Conservation (phyloP, 2,797 vertebrate genomes). For the Eospalax fontanierii region DNA sequence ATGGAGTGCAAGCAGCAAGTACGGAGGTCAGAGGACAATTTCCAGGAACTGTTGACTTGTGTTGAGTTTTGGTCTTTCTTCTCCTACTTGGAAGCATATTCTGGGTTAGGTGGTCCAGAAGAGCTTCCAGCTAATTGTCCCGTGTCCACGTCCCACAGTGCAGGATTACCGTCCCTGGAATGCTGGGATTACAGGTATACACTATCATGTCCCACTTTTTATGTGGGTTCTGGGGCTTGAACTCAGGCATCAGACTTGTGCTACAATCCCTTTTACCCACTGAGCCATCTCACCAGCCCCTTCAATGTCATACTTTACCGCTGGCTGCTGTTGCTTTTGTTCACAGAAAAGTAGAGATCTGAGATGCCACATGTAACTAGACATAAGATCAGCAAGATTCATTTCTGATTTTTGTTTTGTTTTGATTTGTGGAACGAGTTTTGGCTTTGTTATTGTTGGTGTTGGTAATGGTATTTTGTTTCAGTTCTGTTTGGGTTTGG, state of each 20-base stretch:
- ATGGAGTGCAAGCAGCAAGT: too few relatives aligned
- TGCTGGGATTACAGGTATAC: not conserved
- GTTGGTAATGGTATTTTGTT: not conserved
- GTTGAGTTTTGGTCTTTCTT: not conserved
- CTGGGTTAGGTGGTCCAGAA: not conserved
- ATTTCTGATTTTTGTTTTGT: not conserved
- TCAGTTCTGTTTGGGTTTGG: not conserved
- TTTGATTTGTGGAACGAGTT: not conserved
- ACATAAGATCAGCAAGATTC: not conserved
- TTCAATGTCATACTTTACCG: not conserved
- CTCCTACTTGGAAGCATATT: not conserved
- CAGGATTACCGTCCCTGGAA: not conserved
- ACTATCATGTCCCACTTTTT: not conserved
- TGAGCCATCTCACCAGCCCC: not conserved
- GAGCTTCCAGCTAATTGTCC: not conserved
- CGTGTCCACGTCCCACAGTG: not conserved
- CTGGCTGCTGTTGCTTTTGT: not conserved
- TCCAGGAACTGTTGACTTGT: not conserved
- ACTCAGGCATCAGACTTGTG: not conserved
- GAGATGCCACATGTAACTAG: constrained; percentile 22
- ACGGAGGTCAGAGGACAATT: not conserved
- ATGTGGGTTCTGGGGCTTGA: not conserved
- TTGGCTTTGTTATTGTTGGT: not conserved
- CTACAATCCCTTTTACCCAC: not conserved
- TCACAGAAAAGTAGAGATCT: constrained; percentile 23